Percentiles rank a stretch among this genome's conserved stretches.
phyloP scores from a whole-genome alignment of 2,888 invertebrate genomes.

The Cotesia congregata region DNA sequence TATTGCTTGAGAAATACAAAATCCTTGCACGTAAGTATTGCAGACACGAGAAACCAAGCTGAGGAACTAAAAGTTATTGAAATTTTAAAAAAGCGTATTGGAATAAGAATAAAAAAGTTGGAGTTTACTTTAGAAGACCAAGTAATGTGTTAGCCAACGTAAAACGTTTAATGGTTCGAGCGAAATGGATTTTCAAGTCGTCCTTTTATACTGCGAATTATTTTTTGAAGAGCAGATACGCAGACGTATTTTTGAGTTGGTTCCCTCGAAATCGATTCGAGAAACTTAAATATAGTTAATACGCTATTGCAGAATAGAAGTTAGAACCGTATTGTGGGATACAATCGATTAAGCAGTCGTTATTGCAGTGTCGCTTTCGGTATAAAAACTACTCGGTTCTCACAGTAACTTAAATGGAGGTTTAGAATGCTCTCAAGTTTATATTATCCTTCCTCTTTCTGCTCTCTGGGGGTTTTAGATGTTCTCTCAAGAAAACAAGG shows the following conservation, averaged over 20 bases:
- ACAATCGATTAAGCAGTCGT: conserved; percentile 47
- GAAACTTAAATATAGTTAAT: not conserved
- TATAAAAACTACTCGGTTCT: conserved; percentile 21
- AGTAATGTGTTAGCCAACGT: conserved; percentile 59
- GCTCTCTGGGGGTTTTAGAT: conserved; percentile 14
- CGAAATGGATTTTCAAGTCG: conserved; percentile 64
- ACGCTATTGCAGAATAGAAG: too few relatives aligned
- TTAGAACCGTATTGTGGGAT: conserved; percentile 33
- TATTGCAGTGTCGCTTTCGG: not conserved
- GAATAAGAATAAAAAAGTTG: conserved; percentile 23
- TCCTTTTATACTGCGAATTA: conserved; percentile 50
- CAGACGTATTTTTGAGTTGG: conserved; percentile 5
- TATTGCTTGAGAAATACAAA: conserved; percentile 1
- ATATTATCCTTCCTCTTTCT: conserved; percentile 10
- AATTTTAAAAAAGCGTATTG: not conserved
- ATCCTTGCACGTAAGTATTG: not conserved
- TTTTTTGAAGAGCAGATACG: conserved; percentile 18
- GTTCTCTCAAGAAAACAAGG: not conserved
- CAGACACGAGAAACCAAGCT: not conserved
- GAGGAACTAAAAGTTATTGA: not conserved
- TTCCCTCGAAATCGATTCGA: not conserved
- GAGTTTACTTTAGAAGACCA: conserved; percentile 42
- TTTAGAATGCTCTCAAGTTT: conserved; percentile 35
- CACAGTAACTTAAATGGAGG: conserved; percentile 23
- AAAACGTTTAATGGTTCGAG: conserved; percentile 62